Base-by-base conservation (phyloP, 2,888 invertebrate species). In the Sinhomidia bicolor region DNA sequence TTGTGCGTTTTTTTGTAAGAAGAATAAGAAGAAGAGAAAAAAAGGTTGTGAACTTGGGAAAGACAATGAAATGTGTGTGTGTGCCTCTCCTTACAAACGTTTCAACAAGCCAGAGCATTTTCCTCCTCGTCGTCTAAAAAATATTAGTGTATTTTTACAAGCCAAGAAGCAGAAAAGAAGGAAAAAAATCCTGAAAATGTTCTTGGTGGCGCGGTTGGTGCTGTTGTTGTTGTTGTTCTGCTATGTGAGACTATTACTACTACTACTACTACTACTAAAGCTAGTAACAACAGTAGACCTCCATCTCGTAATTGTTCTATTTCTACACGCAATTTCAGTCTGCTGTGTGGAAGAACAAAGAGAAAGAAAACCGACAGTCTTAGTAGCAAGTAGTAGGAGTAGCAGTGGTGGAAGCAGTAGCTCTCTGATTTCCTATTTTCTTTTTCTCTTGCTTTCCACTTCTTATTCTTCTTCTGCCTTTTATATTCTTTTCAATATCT, bases 401-500 rank as follows among this genome's bases (percentile, higher is more conserved):
- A 65, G 20, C n/a, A 65, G 41, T 44, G n/a, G 71, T 71, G 1
- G 44, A 44, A 20, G 71, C 17, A 54, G n/a, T 54, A 54, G 29
- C 29, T 78, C 54, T 54, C 29, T 78, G 51, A 54, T 54, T 47
- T 76, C 26, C 44, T n/a, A n/a, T n/a, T 44, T 41, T 47, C 23
- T 44, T 47, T 29, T 74, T 47, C 68, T 71, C 29, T 51, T 20
- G 14, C 41, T 5, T 20, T 60, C 20, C 14, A 1, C 12, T 62
- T 47, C 44, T 81, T 65, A n/a, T n/a, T n/a, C n/a, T 17, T 65
- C 29, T 47, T 68, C 32, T 68, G 68, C 10, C 57, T 76, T 62
- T 76, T n/a, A n/a, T 44, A 32, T 26, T 41, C 81, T 29, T 54
- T 83, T 83, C 83, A 60, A 83, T 83, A 82, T 82, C 82, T 47